Evolutionary conservation across 1,140 invertebrate genomes (phyloP).

Genomic region (Cheumatopsyche charites): DNA sequence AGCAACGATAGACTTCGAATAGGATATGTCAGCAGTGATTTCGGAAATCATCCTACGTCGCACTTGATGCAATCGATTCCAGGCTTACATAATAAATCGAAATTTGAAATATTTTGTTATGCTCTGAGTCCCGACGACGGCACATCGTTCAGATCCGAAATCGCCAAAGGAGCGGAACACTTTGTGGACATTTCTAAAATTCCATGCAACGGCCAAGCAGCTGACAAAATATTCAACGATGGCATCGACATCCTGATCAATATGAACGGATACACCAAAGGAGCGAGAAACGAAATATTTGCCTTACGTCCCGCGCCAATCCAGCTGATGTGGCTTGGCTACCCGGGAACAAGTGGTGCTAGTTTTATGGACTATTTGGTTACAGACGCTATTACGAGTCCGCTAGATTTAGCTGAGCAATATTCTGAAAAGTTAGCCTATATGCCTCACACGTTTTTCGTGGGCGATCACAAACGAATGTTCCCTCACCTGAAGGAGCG

Average conservation of each 20-base stretch:
- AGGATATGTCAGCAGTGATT: slow-evolving; percentile 99
- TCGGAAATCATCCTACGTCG: slow-evolving; percentile 99
- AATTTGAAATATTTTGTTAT: slow-evolving; percentile 98
- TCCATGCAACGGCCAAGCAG: slow-evolving; percentile 96
- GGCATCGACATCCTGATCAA: slow-evolving; percentile 98
- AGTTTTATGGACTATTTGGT: slow-evolving; percentile 99
- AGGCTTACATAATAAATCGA: slow-evolving; percentile 85
- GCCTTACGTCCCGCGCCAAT: slow-evolving; percentile 95
- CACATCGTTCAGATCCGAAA: slow-evolving; percentile 95
- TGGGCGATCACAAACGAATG: slow-evolving; percentile 99
- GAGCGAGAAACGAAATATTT: slow-evolving; percentile 98
- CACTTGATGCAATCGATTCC: slow-evolving; percentile 99
- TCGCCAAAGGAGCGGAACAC: slow-evolving; percentile 91
- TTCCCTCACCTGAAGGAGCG: slow-evolving; percentile 96
- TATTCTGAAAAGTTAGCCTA: slow-evolving; percentile 98
- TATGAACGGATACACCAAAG: slow-evolving; percentile 99
- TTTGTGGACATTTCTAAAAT: slow-evolving; percentile 95
- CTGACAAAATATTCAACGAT: slow-evolving; percentile 92
- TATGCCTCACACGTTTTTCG: slow-evolving; percentile 99
- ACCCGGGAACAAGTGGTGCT: slow-evolving; percentile 97
- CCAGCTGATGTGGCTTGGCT: slow-evolving; percentile 98
- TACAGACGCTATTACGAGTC: slow-evolving; percentile 94
- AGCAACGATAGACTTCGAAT: slow-evolving; percentile 75
- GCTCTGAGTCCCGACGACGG: slow-evolving; percentile 96
- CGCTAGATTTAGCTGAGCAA: slow-evolving; percentile 84